Base-by-base conservation (phyloP, 2,113 vertebrate genomes). In the Antigone vipio region DNA sequence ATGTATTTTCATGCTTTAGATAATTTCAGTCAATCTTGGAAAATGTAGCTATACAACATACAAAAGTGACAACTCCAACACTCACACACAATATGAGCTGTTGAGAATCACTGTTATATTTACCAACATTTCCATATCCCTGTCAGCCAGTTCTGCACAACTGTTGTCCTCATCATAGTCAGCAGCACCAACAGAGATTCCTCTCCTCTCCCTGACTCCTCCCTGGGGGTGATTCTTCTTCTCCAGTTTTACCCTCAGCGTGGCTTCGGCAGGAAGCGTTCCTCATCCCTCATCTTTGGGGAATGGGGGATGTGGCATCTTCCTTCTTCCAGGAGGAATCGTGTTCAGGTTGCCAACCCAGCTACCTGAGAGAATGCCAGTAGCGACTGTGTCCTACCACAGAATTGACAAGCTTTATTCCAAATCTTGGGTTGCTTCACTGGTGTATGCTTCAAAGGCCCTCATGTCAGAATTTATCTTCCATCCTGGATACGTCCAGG, bases 31-130 rank as follows among this genome's bases (percentile, higher is more conserved):
- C 96, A 97, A 94, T 95, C 97, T 97, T 97, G 96, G 96, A 97
- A 97, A 97, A 97, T 96, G 95, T 96, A 97, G 96, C 97, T 97
- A 95, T 96, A 96, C 93, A 96, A 97, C 96, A 95, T 97, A 96
- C 83, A 97, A 97, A 97, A 96, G 90, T 97, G 97, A 96, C 95
- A 97, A 95, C 94, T 97, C 97, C 97, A 97, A 96, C 94, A 97
- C 91, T 96, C 92, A 96, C 95, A 97, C 95, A 97, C 97, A 97
- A 95, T 97, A 96, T 97, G 96, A 97, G 96, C 97, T 97, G 97
- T 97, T 97, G 96, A 97, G 96, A 97, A 94, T 97, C 97, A 95
- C 97, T 97, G 97, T 97, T 97, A 97, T 97, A 97, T 97, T 97
- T 97, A 97, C 96, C 94, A 97, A 97, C 96, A 97, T 97, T 97